Percentiles rank a stretch among this genome's conserved stretches.
Evolutionary conservation across 2,888 invertebrate genomes (phyloP).

Genomic region (Amiota communis): DNA sequence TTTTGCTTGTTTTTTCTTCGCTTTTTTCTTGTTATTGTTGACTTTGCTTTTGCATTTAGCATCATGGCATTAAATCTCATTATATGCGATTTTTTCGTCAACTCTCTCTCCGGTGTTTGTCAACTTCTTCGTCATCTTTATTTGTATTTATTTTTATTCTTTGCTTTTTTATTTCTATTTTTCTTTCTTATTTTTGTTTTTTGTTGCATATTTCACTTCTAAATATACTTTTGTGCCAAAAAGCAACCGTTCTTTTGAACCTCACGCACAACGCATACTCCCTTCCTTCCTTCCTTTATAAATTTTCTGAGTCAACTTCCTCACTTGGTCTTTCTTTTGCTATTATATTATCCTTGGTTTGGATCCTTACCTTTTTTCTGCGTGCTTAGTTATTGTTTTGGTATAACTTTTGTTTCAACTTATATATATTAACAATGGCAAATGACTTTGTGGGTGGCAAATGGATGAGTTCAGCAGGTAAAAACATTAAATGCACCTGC

Average conservation of each 20-base stretch:
- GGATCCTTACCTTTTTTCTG: constrained; percentile 47
- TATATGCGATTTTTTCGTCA: constrained; percentile 45
- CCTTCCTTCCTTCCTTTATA: no score
- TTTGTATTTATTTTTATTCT: constrained; percentile 4
- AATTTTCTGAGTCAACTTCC: neutral
- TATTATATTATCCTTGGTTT: neutral
- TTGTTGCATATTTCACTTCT: neutral
- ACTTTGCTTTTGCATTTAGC: constrained; percentile 33
- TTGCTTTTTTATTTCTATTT: constrained; percentile 26
- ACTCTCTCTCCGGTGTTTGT: constrained; percentile 31
- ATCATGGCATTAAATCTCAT: constrained; percentile 67
- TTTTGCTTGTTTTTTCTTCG: neutral
- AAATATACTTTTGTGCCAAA: neutral
- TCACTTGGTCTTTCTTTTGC: constrained; percentile 17
- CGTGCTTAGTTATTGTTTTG: constrained; percentile 65
- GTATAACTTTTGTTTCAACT: constrained; percentile 62
- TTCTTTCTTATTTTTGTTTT: constrained; percentile 16
- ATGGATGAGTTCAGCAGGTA: constrained; percentile 40
- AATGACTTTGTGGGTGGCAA: constrained; percentile 41
- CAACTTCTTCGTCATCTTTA: constrained; percentile 26
- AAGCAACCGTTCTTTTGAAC: no score
- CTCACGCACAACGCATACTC: no score
- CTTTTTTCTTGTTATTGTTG: constrained; percentile 23
- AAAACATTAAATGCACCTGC: constrained; percentile 66
- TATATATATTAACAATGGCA: constrained; percentile 58